Conservation (phyloP, 2,113 vertebrate species). For the Albula goreensis region DNA sequence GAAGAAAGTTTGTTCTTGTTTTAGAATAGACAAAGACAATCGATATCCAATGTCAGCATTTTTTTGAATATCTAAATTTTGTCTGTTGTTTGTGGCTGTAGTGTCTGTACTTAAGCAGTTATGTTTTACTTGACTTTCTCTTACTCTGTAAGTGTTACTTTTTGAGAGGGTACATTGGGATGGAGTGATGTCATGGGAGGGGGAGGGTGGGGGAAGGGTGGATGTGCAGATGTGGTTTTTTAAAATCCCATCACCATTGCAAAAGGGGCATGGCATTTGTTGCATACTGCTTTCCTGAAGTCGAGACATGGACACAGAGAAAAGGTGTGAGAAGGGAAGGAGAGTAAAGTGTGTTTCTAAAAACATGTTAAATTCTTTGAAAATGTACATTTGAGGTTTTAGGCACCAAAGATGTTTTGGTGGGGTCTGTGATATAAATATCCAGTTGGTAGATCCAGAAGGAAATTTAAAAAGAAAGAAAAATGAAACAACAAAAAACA, state of each 20-base stretch:
- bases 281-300: neutral
- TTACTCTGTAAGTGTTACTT: conserved; percentile 50
- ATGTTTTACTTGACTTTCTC: conserved; percentile 38
- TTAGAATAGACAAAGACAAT: conserved; percentile 31
- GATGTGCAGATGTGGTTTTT: neutral
- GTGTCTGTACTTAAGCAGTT: conserved; percentile 39
- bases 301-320: neutral
- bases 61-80: conserved; percentile 39
- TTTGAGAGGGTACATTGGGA: conserved; percentile 6
- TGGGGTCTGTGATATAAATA: conserved; percentile 26
- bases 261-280: neutral
- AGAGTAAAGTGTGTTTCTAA: conserved; percentile 13
- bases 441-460: conserved; percentile 6
- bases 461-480: neutral
- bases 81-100: conserved; percentile 44
- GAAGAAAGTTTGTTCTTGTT: conserved; percentile 30
- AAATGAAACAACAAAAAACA: neutral
- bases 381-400: conserved; percentile 28
- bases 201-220: neutral
- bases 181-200: conserved; percentile 18
- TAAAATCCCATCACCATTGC: neutral
- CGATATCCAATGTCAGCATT: conserved; percentile 36
- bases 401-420: conserved; percentile 42
- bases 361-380: conserved; percentile 23
- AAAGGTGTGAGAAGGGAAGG: neutral